Base-by-base conservation (phyloP, 2,888 invertebrate genomes). In the Craniophora ligustri region DNA sequence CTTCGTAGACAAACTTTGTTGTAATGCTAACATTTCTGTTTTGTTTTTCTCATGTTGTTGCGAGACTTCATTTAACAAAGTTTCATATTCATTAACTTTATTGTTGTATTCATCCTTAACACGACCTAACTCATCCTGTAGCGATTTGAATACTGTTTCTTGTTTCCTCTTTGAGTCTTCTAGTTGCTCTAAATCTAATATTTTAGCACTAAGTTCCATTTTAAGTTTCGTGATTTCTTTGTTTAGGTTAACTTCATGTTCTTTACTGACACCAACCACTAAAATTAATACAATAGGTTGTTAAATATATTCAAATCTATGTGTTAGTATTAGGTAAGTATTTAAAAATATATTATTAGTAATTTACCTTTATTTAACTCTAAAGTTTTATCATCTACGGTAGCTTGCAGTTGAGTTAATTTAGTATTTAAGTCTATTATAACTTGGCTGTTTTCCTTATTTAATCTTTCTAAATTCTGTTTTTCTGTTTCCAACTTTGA, bases 171-270 rank as follows among this genome's bases (percentile, higher is more conserved):
- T 89, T 3, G 75, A 75, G 62, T 94, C 94, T 77, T 88, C 86
- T 50, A 88, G 69, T 66, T 90, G 91, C 84, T 95, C 95, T 60
- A 94, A 77, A 76, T 95, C 95, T 77, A 91, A 84, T 56, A 91
- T 82, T 89, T 93, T 94, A 56, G 92, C 90, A 81, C 94, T 95
- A 14, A 94, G 85, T 84, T 94, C 94, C 92, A 91, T 92, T 85
- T 91, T 93, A 18, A 94, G 78, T 79, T 94, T 93, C 15, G 93
- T 94, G 16, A 94, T 85, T 81, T 94, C 93, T 78, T 94, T 94
- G 63, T 92, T 93, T 13, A 91, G 81, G 57, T 86, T 90, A 7
- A 94, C 85, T 84, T 93, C 94, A 41, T 91, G 91, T 82, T 94
- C 94, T 75, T 93, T 94, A 63, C 84, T 90, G 38, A 86, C 79